A percentile compares a stretch with the other conserved stretches of the same genome.
These are phyloP conservation scores for Drosophila pseudoananassae DNA, from an alignment of 1,140 invertebrate genomes.

Conservation along the genomic window DNA sequence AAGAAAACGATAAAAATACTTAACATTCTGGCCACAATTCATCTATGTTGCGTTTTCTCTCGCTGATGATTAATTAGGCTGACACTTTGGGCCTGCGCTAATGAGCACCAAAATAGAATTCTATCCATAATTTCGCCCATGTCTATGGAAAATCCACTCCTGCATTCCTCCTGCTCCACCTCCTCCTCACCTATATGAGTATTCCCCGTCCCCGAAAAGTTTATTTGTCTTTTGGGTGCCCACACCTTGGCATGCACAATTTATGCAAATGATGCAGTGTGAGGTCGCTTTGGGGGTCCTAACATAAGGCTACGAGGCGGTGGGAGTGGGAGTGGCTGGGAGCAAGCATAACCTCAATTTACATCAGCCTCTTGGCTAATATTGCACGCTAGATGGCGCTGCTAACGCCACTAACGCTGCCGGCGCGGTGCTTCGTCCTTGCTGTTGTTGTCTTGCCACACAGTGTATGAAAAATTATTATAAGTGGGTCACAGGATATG, in stretches of 20 bases:
- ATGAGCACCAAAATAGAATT: slow-evolving; percentile 74
- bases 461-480: slow-evolving; percentile 80
- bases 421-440: neutral
- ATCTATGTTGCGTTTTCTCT: slow-evolving; percentile 23
- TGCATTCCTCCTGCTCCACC: slow-evolving; percentile 4
- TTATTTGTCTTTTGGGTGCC: slow-evolving; percentile 43
- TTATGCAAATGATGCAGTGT: slow-evolving; percentile 71
- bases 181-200: neutral
- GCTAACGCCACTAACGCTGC: slow-evolving; percentile 3
- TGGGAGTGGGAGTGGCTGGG: neutral
- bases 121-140: slow-evolving; percentile 60
- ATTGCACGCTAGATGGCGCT: slow-evolving; percentile 54
- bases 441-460: slow-evolving; percentile 44
- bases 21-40: slow-evolving; percentile 43
- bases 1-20: slow-evolving; percentile 68
- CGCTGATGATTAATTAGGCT: slow-evolving; percentile 69
- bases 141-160: slow-evolving; percentile 34
- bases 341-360: slow-evolving; percentile 76
- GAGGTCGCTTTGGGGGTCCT: slow-evolving; percentile 16
- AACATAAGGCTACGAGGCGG: neutral
- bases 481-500: slow-evolving; percentile 82
- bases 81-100: slow-evolving; percentile 68
- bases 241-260: slow-evolving; percentile 49
- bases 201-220: slow-evolving; percentile 1
- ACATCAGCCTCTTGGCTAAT: slow-evolving; percentile 49